Evolutionary conservation across 2,113 vertebrate genomes (phyloP).

Genomic region (Pomatostomus ruficeps): DNA sequence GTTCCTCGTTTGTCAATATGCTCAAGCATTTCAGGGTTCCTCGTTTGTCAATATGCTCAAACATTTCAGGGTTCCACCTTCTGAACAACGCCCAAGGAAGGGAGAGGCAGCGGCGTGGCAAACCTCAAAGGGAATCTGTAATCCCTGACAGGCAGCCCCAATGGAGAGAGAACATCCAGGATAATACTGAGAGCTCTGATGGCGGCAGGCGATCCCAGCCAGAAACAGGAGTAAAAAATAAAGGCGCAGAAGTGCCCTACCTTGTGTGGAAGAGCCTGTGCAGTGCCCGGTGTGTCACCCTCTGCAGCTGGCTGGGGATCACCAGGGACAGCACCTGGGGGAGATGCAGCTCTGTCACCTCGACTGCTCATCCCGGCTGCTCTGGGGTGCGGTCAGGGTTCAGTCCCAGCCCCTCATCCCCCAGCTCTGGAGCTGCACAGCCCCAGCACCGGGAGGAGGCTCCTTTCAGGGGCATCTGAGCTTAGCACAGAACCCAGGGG

Average conservation of each 20-base stretch:
- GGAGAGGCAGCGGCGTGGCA: not conserved
- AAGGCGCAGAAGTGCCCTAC: conserved; percentile 51
- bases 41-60: no score
- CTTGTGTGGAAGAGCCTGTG: conserved; percentile 85
- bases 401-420: not conserved
- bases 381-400: not conserved
- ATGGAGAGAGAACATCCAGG: not conserved
- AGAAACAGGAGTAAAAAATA: not conserved
- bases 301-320: conserved; percentile 78
- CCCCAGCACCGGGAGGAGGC: not conserved
- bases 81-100: not conserved
- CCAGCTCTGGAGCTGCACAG: not conserved
- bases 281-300: conserved; percentile 40
- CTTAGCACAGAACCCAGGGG: not conserved
- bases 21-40: no score
- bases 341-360: not conserved
- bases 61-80: not conserved
- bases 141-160: not conserved
- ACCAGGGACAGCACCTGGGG: conserved; percentile 73
- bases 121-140: not conserved
- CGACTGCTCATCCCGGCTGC: not conserved
- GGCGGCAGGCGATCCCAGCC: not conserved
- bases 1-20: not conserved
- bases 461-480: not conserved
- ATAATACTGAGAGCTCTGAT: not conserved